A percentile compares a stretch with the other conserved stretches of the same genome.
Evolutionary conservation across 2,888 invertebrate genomes (phyloP).

Genomic region (Sialis fuliginosa): DNA sequence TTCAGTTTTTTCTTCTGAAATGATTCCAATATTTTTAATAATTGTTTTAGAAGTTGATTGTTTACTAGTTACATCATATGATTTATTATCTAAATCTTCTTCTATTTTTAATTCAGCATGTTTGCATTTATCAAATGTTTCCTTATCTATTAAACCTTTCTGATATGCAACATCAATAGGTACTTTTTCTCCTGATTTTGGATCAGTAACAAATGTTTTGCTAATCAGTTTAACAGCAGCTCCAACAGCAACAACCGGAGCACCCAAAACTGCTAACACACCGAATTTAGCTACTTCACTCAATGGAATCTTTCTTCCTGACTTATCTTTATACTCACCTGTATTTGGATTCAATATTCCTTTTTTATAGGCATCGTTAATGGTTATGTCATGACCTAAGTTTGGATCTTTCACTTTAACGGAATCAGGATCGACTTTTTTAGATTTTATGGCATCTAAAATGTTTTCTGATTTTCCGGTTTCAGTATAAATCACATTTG

Average conservation of each 20-base stretch:
- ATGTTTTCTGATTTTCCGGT: conserved; percentile 53
- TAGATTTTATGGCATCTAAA: conserved; percentile 57
- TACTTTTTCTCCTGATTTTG: conserved; percentile 61
- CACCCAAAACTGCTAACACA: conserved; percentile 54
- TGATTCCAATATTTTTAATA: no score
- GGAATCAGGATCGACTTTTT: conserved; percentile 46
- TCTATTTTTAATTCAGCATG: no score
- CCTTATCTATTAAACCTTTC: conserved; percentile 47
- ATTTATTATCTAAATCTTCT: no score
- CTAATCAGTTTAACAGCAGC: conserved; percentile 46
- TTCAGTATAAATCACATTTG: conserved; percentile 53
- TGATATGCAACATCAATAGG: conserved; percentile 68
- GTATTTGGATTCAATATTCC: conserved; percentile 57
- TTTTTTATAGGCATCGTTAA: conserved; percentile 58
- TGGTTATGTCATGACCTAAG: conserved; percentile 43
- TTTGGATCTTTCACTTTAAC: conserved; percentile 54
- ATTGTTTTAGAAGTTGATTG: no score
- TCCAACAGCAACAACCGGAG: conserved; percentile 54
- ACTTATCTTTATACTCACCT: conserved; percentile 46
- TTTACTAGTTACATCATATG: no score
- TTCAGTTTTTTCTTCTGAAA: conserved; percentile 24
- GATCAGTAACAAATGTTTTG: conserved; percentile 50
- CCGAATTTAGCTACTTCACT: conserved; percentile 63
- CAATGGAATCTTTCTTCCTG: conserved; percentile 46
- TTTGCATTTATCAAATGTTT: conserved; percentile 30